Evolutionary conservation across 2,888 invertebrate genomes (phyloP), one percentile per base, ranked within the genome.

Genomic region (Nowickia ferox): DNA sequence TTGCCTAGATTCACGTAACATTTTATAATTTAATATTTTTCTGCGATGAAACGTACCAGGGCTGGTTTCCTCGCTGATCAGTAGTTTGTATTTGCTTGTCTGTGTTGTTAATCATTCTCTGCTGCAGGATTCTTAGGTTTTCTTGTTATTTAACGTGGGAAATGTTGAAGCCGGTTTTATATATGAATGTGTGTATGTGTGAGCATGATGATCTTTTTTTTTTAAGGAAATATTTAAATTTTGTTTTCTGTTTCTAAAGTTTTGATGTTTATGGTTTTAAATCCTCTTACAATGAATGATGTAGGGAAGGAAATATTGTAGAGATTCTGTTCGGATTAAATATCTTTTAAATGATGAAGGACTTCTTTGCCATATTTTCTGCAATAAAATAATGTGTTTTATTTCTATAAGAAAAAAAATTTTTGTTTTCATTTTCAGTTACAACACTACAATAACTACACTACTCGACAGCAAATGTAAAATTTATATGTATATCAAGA

Each of bases 221-320:
- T 46, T 46, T 48, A 4, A 2, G 40, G n/a, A 44, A 61, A 61
- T 77, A 63, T 76, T 69, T 44, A 65, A 57, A 65, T 66, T 66
- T 59, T 84, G 42, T 61, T 68, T 77, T 57, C 46, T 42, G 59
- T 63, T 61, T 57, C 9, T 48, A 15, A 22, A 66, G 55, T 76
- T 78, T 79, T 63, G 59, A 57, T 66, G 63, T 65, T 83, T 79
- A 86, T 86, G 88, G 85, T 84, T 87, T 87, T 71, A 82, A 86
- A 87, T 87, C 87, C 81, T 80, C 87, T 87, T 87, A 82, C 38
- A 75, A 57, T 66, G 57, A 81, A 42, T 59, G 59, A 74, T 59
- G 66, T 63, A 46, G 53, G 30, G 15, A 63, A 30, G 1, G 19
- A 55, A 44, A 65, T 44, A 30, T 81, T 55, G n/a, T 3, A 40